These are phyloP conservation scores for Cataglyphis rosenhaueri DNA, from an alignment of 2,888 invertebrate species.

Conservation along the genomic window DNA sequence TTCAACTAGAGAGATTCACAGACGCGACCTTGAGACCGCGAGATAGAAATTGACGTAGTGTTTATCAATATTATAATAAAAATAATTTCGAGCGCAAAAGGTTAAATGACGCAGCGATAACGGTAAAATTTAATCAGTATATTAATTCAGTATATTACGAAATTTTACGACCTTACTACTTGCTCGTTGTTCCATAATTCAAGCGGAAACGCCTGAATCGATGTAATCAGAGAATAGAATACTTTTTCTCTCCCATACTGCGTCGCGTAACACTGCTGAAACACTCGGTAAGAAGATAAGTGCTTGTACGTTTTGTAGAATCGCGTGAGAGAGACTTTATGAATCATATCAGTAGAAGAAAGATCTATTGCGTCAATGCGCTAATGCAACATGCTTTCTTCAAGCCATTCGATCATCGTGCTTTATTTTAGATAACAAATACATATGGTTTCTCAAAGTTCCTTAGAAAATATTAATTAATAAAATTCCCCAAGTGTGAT, in stretches of 20 bases:
- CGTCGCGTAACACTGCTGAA: constrained; percentile 37
- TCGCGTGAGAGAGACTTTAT: constrained; percentile 25
- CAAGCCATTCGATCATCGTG: constrained; percentile 2
- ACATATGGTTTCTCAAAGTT: background rate
- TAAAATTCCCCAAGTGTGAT: background rate
- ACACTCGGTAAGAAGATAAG: constrained; percentile 22
- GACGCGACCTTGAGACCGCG: constrained; percentile 5
- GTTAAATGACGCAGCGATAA: constrained; percentile 11
- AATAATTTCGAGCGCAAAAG: constrained; percentile 17
- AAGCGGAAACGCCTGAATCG: constrained; percentile 29
- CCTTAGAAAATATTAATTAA: background rate
- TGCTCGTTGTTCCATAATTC: background rate
- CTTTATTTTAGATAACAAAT: constrained; percentile 6
- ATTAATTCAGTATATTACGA: constrained; percentile 4
- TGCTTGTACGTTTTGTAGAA: constrained; percentile 15
- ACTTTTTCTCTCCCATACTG: constrained; percentile 24
- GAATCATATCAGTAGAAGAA: constrained; percentile 42
- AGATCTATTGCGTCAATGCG: constrained; percentile 36
- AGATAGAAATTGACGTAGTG: constrained; percentile 21
- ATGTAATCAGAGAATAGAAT: constrained; percentile 26
- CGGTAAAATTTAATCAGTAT: background rate
- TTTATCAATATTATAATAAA: constrained; percentile 36
- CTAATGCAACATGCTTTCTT: constrained; percentile 29
- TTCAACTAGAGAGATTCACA: constrained; percentile 6
- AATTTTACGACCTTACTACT: background rate